These are phyloP conservation scores for Lordiphosa stackelbergi DNA, from an alignment of 1,140 invertebrate species.

Conservation along the genomic window DNA sequence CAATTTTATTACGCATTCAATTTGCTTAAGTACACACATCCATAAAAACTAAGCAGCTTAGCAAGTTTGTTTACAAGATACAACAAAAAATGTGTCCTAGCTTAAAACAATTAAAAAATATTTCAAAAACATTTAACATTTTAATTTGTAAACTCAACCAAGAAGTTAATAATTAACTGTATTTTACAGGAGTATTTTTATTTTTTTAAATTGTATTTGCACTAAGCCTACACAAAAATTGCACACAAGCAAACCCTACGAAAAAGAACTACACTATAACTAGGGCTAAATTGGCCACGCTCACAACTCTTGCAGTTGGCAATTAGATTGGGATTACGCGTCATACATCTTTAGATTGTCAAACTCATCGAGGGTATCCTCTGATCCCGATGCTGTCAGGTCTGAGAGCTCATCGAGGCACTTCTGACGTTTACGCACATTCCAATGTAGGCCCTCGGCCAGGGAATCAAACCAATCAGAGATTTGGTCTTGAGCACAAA, in stretches of 20 bases:
- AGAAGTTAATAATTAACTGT: constrained; percentile 29
- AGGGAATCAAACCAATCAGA: constrained; percentile 98
- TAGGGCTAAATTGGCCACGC: constrained; percentile 43
- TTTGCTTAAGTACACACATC: constrained; percentile 36
- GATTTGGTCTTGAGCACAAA: constrained; percentile 96
- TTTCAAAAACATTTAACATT: constrained; percentile 53
- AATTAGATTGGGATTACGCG: constrained; percentile 33
- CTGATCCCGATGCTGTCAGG: constrained; percentile 88
- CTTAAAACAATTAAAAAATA: constrained; percentile 33
- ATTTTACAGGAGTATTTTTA: constrained; percentile 60
- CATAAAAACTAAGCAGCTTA: constrained; percentile 49
- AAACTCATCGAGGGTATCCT: constrained; percentile 87
- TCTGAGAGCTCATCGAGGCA: constrained; percentile 92
- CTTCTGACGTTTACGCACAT: constrained; percentile 95
- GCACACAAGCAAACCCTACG: constrained; percentile 46
- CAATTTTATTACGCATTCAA: constrained; percentile 44
- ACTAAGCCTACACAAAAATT: constrained; percentile 37
- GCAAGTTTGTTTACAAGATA: constrained; percentile 44
- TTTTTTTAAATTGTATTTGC: background rate
- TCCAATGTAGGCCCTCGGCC: constrained; percentile 97
- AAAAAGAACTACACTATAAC: constrained; percentile 25
- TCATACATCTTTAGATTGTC: constrained; percentile 77
- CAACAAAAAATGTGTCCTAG: constrained; percentile 49
- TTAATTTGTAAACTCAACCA: constrained; percentile 50
- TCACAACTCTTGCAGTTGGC: background rate